A percentile compares a stretch with the other conserved stretches of the same genome.
phyloP scores from a whole-genome alignment of 2,888 invertebrate genomes.

The Dromius quadrimaculatus region DNA sequence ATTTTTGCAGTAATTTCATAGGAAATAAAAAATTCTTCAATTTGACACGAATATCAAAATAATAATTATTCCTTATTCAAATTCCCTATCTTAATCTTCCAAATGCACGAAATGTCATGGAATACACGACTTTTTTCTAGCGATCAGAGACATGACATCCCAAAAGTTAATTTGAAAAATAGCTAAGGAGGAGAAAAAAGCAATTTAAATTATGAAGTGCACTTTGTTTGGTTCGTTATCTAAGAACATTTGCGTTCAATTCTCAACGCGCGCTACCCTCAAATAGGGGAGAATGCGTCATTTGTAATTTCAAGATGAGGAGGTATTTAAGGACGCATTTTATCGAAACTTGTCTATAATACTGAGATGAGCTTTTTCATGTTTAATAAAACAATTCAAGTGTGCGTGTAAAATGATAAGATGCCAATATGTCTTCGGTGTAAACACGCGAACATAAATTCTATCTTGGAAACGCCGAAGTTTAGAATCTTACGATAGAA shows the following conservation, averaged over 20 bases:
- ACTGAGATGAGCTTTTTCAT: no score
- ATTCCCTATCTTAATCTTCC: conserved; percentile 4
- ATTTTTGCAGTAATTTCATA: no score
- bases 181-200: conserved; percentile 34
- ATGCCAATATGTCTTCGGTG: conserved; percentile 3
- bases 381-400: conserved; percentile 1
- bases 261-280: conserved; percentile 5
- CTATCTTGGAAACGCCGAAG: not conserved
- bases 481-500: not conserved
- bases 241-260: conserved; percentile 30
- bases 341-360: no score
- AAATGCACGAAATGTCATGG: conserved; percentile 12
- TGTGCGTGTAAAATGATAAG: conserved; percentile 13
- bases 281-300: conserved; percentile 28
- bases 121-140: not conserved
- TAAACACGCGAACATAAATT: conserved; percentile 12
- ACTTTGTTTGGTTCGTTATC: conserved; percentile 45
- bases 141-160: conserved; percentile 7
- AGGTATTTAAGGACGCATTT: no score
- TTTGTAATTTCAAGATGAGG: no score
- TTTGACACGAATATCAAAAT: no score
- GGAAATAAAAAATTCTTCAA: no score
- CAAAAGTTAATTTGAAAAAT: conserved; percentile 33
- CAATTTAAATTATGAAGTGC: conserved; percentile 48
- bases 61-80: no score